Percentiles rank a stretch among this genome's conserved stretches.
These are phyloP conservation scores for Microcebus murinus DNA, from an alignment of 2,113 vertebrate genomes.

Conservation along the genomic window DNA sequence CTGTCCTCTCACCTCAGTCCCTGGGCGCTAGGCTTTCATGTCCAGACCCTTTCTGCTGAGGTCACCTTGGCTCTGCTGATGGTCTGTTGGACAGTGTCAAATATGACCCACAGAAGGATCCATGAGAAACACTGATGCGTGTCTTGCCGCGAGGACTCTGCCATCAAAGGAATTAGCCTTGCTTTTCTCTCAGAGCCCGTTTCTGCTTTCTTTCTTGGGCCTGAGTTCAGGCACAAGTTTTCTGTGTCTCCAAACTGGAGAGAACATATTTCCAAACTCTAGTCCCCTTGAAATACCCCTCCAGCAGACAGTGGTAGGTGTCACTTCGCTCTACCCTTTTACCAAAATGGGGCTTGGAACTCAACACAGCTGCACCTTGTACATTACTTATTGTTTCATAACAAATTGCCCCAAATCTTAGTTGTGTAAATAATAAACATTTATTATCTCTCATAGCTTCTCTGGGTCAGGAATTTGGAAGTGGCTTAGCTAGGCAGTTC, in stretches of 20 bases:
- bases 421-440: background rate
- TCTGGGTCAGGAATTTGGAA: background rate
- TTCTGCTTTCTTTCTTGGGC: background rate
- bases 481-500: background rate
- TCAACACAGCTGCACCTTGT: background rate
- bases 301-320: background rate
- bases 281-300: background rate
- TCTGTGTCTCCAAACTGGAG: background rate
- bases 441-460: background rate
- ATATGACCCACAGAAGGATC: background rate
- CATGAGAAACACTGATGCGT: background rate
- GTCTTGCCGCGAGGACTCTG: background rate
- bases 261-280: conserved; percentile 1
- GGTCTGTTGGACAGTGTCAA: background rate
- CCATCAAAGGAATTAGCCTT: background rate
- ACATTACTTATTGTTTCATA: background rate
- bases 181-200: background rate
- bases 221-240: background rate
- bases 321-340: background rate
- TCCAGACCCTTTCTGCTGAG: background rate
- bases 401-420: background rate
- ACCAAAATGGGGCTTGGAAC: background rate
- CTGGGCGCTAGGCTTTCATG: background rate
- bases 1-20: background rate
- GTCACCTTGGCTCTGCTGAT: background rate